Evolutionary conservation across 2,113 vertebrate species (phyloP), one percentile per base, ranked within the genome.

Genomic region (Myiozetetes cayanensis): DNA sequence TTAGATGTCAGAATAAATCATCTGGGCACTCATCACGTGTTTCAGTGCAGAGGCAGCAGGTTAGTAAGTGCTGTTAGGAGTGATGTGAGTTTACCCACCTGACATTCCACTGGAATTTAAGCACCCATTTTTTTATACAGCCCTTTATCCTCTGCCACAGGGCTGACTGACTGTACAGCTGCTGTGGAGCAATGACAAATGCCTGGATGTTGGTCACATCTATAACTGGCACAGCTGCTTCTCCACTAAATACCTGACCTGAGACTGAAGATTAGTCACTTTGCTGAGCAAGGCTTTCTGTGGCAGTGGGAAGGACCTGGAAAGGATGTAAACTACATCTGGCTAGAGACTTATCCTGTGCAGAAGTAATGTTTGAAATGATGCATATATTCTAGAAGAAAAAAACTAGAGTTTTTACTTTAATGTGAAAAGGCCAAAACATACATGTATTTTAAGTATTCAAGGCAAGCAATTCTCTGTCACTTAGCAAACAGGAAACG

Each of bases 401-500:
- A 53, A 76, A 53, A 61, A 91, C 43, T 70, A 30, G 55, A 79
- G 12, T 47, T 85, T 73, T 66, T 89, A 71, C 27, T 80, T 72
- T 43, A 47, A 71, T 49, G 35, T 87, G 65, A 67, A 89, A 78
- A 75, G 43, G 56, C 39, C 65, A 71, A 56, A 84, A 67, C 15
- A 8, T 71, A 77, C 33, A 63, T 41, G 47, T 65, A 44, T 56
- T 89, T 94, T 52, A 77, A 77, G 76, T 49, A 77, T 31, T 30
- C 55, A 70, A 77, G 68, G 33, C 4, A 4, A 89, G 50, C 19
- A 49, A 35, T 62, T 74, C 77, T 93, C 44, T 80, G 94, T 44
- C 84, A 68, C 84, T 89, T 44, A 52, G 76, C 83, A 72, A 84
- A 93, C 80, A 95, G 89, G 95, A 95, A 97, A 78, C 0, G 5